Conservation (phyloP, 2,888 invertebrate species). For the Proisotoma minuta region DNA sequence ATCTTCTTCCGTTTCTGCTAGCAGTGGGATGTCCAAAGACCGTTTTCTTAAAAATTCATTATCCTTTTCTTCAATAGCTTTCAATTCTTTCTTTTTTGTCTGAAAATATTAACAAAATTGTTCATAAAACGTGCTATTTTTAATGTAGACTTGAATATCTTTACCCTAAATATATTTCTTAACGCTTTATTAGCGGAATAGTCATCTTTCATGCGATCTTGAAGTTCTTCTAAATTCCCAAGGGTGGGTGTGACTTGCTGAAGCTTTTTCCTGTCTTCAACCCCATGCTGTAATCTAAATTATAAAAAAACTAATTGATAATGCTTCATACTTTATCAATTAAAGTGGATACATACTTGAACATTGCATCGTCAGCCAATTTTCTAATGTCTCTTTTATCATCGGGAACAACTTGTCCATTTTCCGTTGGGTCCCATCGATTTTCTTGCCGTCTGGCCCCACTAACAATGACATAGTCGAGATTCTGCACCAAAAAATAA, state of each 20-base stretch:
- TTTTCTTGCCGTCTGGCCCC: slow-evolving; percentile 96
- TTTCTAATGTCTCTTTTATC: slow-evolving; percentile 85
- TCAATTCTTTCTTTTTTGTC: slow-evolving; percentile 70
- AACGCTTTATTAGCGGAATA: slow-evolving; percentile 84
- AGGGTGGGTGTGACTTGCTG: slow-evolving; percentile 68
- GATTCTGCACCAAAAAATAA: slow-evolving; percentile 62
- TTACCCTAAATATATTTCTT: slow-evolving; percentile 79
- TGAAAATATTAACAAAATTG: slow-evolving; percentile 49
- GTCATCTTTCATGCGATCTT: slow-evolving; percentile 82
- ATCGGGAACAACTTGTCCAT: slow-evolving; percentile 87
- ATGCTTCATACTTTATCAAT: not conserved
- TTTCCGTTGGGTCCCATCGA: slow-evolving; percentile 94
- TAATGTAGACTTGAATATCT: not conserved
- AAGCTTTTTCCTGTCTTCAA: slow-evolving; percentile 68
- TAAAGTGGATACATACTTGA: slow-evolving; percentile 50
- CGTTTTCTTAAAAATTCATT: slow-evolving; percentile 66
- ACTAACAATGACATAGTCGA: slow-evolving; percentile 91
- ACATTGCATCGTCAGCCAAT: slow-evolving; percentile 96
- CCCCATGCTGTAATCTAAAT: slow-evolving; percentile 80
- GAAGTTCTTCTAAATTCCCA: slow-evolving; percentile 68
- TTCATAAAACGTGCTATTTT: not conserved
- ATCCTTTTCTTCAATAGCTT: slow-evolving; percentile 64
- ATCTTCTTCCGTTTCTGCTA: slow-evolving; percentile 77
- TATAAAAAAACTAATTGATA: not conserved
- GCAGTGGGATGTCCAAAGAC: slow-evolving; percentile 69